A percentile compares a stretch with the other conserved stretches of the same genome.
Evolutionary conservation across 2,888 invertebrate species (phyloP).

Genomic region (Cataglyphis cursor): DNA sequence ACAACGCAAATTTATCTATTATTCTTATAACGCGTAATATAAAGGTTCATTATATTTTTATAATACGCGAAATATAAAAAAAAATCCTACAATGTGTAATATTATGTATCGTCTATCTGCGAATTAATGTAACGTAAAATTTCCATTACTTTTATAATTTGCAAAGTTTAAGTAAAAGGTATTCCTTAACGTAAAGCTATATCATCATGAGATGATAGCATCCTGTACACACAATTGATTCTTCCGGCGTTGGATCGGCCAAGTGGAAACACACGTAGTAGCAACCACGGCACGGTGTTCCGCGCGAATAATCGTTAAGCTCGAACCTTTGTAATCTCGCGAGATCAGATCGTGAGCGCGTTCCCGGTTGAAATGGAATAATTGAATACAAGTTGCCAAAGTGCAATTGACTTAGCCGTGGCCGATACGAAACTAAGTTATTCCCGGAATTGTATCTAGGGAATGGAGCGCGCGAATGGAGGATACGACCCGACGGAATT

Average conservation of each 20-base stretch:
- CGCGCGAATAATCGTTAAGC: conserved; percentile 55
- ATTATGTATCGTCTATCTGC: neutral
- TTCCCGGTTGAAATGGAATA: conserved; percentile 67
- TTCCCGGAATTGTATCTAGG: conserved; percentile 49
- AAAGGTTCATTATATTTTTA: neutral
- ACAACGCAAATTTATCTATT: conserved; percentile 9
- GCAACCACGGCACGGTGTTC: conserved; percentile 35
- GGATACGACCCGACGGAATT: conserved; percentile 52
- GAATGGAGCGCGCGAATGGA: conserved; percentile 43
- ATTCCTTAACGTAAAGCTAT: conserved; percentile 8
- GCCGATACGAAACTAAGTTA: conserved; percentile 59
- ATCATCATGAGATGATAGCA: neutral
- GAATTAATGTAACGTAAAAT: neutral
- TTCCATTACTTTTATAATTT: conserved; percentile 13
- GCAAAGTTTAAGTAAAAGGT: conserved; percentile 1
- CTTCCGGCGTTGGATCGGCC: conserved; percentile 14
- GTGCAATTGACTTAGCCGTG: conserved; percentile 58
- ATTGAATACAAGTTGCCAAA: conserved; percentile 71
- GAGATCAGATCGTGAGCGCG: conserved; percentile 50
- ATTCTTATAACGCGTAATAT: conserved; percentile 4
- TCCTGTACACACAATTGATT: conserved; percentile 21
- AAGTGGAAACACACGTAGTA: conserved; percentile 33
- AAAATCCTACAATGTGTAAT: neutral
- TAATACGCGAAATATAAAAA: neutral
- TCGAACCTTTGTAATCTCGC: conserved; percentile 54